Base-by-base conservation (phyloP, 2,888 invertebrate genomes). In the Aleiodes alternator region DNA sequence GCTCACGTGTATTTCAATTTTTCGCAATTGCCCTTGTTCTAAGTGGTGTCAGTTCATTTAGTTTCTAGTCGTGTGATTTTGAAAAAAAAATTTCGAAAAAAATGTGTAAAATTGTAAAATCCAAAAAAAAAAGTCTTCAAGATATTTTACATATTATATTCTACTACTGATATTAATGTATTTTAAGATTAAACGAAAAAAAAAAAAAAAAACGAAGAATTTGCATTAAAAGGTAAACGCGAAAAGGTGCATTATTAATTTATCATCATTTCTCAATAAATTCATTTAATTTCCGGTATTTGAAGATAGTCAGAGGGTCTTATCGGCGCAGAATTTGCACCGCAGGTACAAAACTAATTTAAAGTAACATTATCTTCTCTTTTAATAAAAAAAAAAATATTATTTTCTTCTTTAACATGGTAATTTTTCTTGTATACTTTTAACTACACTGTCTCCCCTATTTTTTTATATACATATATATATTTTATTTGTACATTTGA, bases 21-120 rank as follows among this genome's bases (percentile, higher is more conserved):
- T 73, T 86, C 29, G 69, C 81, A 0, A 69, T 85, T 38, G 78
- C 81, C 55, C 38, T 82, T 53, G 1, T 84, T 43, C 78, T 80
- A 16, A 81, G 78, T 1, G 72, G 77, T 1, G 6, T 81, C 11
- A 77, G 77, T 31, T 79, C 79, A 55, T 76, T 79, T 34, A 71
- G 71, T 71, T 72, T 80, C 70, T 81, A 76, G 74, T 69, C 48
- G 14, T 16, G 14, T 64, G 31, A 4, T 23, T 23, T 23, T 23
- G 23, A 23, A 23, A 2, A 23, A 23, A 23, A 23, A 23, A 23
- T n/a, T n/a, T n/a, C n/a, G n/a, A n/a, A n/a, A n/a, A 69, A 16
- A 43, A 57, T 34, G 34, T 34, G 34, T 48, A 73, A 43, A 11
- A 51, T 16, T 23, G 3, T 53, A 16, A 38, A 38, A 16, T n/a